Base-by-base conservation (phyloP, 2,113 vertebrate genomes). In the Pelvicachromis taeniatus region DNA sequence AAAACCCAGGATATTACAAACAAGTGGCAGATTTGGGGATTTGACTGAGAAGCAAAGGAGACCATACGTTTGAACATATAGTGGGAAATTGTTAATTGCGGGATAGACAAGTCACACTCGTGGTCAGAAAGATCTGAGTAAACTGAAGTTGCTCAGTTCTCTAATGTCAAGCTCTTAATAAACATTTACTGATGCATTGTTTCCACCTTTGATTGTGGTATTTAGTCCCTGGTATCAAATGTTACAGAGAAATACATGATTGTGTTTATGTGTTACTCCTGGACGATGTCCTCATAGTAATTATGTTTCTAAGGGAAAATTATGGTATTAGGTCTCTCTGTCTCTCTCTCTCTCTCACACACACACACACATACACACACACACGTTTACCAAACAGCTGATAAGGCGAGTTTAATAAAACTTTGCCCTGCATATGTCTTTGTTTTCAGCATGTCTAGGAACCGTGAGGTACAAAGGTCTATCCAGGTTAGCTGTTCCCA, bases 401-500 rank as follows among this genome's bases (percentile, higher is more conserved):
- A 11, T 53, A 3, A 80, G 55, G 77, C 84, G 33, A 31, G 26
- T 52, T 75, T 75, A 6, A 11, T 40, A 3, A 77, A 63, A 80
- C 82, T 86, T 86, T 84, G 81, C 31, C 78, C 84, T 55, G 19
- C 1, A 1, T 9, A 14, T 23, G 52, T 48, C 26, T 48, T 59
- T 42, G 26, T 48, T 61, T 55, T 65, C 50, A 75, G 6, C 61
- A 8, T 45, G 38, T 73, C 4, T 7, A 35, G 78, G 52, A 23
- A 52, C 29, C 13, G 6, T 33, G 13, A 38, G 26, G 70, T 83
- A 35, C 85, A 89, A 87, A 92, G 77, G 80, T 88, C 81, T 52
- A 42, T 52, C 50, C 38, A 5, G 48, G 56, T 45, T 9, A 73
- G 23, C 68, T 77, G 55, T 54, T 82, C 58, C 82, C 17, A 19